These are phyloP conservation scores for Brenthis hecate DNA, from an alignment of 2,888 invertebrate genomes.

Conservation along the genomic window DNA sequence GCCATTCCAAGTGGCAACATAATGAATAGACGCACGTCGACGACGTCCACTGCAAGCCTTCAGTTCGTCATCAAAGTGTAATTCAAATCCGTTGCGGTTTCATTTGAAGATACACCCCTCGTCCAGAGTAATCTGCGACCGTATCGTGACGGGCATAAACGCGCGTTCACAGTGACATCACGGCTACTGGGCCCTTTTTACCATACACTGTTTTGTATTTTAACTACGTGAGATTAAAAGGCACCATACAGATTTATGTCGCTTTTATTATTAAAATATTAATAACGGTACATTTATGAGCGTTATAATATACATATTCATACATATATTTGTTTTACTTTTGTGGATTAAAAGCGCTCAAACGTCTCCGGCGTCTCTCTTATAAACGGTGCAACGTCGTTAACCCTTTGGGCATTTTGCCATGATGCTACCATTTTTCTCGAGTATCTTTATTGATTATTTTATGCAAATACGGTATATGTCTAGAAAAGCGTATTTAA, in stretches of 20 bases:
- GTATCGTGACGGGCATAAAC: background rate
- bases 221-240: conserved; percentile 8
- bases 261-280: conserved; percentile 14
- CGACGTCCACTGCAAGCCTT: conserved; percentile 19
- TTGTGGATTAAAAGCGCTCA: background rate
- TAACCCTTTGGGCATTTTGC: conserved; percentile 10
- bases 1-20: conserved; percentile 8
- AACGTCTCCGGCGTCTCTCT: background rate
- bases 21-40: conserved; percentile 15
- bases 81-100: conserved; percentile 8
- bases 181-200: background rate
- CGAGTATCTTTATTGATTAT: conserved; percentile 9
- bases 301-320: no score
- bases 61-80: conserved; percentile 1
- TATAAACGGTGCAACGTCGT: background rate
- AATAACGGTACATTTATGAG: background rate
- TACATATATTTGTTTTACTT: background rate
- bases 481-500: background rate
- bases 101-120: background rate
- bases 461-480: background rate
- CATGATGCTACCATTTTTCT: conserved; percentile 1
- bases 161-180: background rate
- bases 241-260: background rate
- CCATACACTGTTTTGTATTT: background rate
- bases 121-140: background rate